Evolutionary conservation across 64 coral and sea anemone genomes (phyloP), one percentile per base, ranked within the genome.

Genomic region (Stichodactyla mertensii): DNA sequence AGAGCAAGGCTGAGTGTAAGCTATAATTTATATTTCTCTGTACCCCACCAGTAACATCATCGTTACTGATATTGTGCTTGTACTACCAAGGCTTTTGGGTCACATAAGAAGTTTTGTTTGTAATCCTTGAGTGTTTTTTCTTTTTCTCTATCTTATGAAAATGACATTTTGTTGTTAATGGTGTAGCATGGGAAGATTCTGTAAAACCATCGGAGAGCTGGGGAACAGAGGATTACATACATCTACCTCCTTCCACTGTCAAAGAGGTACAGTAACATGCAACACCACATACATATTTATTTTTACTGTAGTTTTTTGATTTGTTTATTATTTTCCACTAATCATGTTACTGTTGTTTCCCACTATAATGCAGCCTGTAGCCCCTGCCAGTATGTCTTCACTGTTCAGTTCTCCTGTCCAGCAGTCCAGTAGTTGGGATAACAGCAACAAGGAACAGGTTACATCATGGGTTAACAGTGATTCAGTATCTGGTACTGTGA

Each of bases 141-240:
- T 15, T 58, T 5, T 1, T 58, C 14, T 11, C 8, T 58, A 11
- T 11, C 14, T 58, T 15, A 58, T 58, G 56, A 58, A 58, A 58
- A 11, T 58, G 9, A 58, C 14, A 58, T 9, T 23, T 6, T 79
- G 9, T 15, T 81, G 4, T 81, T 81, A 20, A n/a, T 62, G 23
- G 20, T 61, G 10, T 61, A 85, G 83, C 60, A 10, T 85, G 83
- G 83, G 57, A 85, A 85, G 83, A 85, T 26, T 61, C 80, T 52
- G 56, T 78, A 84, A 83, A 86, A 69, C 87, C 87, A 20, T 92
- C 87, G 64, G 93, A 95, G 55, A 89, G 85, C 45, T 95, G 93
- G 93, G 93, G 79, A 55, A 77, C 57, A 24, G 90, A 95, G 20
- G 90, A 92, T 22, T 95, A 89, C 86, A 92, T 55, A 19, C 77